Base-by-base conservation (phyloP, 1,140 invertebrate species). In the Eufriesea mexicana region DNA sequence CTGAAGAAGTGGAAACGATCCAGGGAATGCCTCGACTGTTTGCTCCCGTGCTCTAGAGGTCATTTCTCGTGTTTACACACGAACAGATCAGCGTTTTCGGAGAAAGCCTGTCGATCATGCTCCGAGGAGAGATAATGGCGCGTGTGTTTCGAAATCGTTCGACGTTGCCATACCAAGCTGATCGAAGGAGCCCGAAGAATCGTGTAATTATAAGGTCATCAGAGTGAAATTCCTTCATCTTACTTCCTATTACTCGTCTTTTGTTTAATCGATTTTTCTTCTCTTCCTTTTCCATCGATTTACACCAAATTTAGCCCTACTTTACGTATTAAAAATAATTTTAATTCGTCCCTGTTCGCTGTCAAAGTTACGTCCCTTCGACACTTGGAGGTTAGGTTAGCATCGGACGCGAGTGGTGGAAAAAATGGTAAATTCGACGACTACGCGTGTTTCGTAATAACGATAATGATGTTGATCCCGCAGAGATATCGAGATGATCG, bases 61-160 rank as follows among this genome's bases (percentile, higher is more conserved):
- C 79, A 54, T 47, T 62, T 54, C 70, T 64, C 28, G 59, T 80
- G 79, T 80, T 80, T 80, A 80, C 79, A 80, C 79, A 14, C 79
- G 5, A 35, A 18, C 70, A 80, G 79, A 80, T 80, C 70, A 74
- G 12, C 20, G 70, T 80, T 80, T 80, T 80, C 70, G 47, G 59
- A 74, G 79, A 64, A 80, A 64, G 28, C n/a, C 35, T 18, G 68
- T 45, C 68, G 78, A 73, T 73, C 68, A 64, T 62, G 55, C 35
- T 73, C 68, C 35, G n/a, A 4, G 16, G n/a, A n/a, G 70, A 80
- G 79, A 80, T 80, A 74, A 45, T 54, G 12, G 18, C 71, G 68
- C 59, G 23, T 6, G 54, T 59, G 10, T 80, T 73, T 80, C 59
- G 59, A 74, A 80, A 64, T 62, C 59, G 55, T 18, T 42, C 7